These are phyloP conservation scores for Clanis bilineata DNA, from an alignment of 2,888 invertebrate species.

Conservation along the genomic window DNA sequence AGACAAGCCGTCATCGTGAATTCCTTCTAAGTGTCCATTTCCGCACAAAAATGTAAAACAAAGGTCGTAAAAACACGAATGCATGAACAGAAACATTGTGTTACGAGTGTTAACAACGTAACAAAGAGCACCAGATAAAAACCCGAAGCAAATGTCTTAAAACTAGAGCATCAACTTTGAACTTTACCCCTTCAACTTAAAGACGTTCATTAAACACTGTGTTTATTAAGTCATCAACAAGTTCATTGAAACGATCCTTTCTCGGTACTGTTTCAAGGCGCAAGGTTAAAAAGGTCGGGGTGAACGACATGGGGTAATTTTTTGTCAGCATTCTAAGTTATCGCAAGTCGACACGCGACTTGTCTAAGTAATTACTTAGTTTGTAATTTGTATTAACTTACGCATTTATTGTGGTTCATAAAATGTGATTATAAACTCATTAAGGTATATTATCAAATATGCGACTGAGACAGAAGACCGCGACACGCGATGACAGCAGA, in stretches of 20 bases:
- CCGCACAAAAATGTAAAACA: background rate
- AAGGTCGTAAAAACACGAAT: constrained; percentile 17
- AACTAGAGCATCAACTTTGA: background rate
- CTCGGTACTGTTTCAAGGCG: constrained; percentile 48
- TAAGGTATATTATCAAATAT: too few relatives aligned
- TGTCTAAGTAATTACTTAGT: constrained; percentile 30
- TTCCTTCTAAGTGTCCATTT: constrained; percentile 10
- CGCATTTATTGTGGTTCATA: constrained; percentile 6
- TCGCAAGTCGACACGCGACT: constrained; percentile 52
- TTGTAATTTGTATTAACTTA: background rate
- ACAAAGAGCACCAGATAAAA: background rate
- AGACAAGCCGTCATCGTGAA: background rate
- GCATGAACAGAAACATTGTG: constrained; percentile 14
- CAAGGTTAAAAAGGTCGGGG: constrained; percentile 71
- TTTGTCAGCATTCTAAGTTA: constrained; percentile 50
- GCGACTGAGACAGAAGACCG: too few relatives aligned
- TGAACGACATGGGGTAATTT: constrained; percentile 54
- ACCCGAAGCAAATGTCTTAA: background rate
- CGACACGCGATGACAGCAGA: too few relatives aligned
- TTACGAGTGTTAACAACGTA: background rate
- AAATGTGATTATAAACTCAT: too few relatives aligned
- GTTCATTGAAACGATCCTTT: constrained; percentile 60
- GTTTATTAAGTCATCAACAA: constrained; percentile 56
- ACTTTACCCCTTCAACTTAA: constrained; percentile 21
- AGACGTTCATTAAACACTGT: constrained; percentile 19